These are phyloP conservation scores for Intellagama lesueurii DNA, from an alignment of 2,797 vertebrate genomes.

Conservation along the genomic window DNA sequence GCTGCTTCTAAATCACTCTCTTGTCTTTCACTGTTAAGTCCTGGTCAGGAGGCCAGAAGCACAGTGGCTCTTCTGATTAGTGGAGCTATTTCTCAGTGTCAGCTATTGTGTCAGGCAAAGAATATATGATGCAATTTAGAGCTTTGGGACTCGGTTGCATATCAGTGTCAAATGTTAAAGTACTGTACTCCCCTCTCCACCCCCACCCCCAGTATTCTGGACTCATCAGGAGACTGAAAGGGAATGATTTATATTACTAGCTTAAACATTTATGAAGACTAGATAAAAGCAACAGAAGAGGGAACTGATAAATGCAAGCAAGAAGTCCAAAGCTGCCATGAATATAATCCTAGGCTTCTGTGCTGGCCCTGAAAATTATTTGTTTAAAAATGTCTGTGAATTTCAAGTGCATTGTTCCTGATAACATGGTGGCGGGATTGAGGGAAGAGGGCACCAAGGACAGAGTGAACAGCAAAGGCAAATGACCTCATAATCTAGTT, in stretches of 20 bases:
- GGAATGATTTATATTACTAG: slow-evolving; percentile 39
- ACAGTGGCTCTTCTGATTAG: not conserved
- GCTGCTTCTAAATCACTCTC: not conserved
- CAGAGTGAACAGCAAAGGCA: slow-evolving; percentile 45
- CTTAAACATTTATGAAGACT: slow-evolving; percentile 54
- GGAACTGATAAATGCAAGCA: slow-evolving; percentile 49
- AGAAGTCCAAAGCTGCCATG: slow-evolving; percentile 35
- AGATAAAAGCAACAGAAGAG: slow-evolving; percentile 44
- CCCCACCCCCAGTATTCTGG: slow-evolving; percentile 29
- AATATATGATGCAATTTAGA: not conserved
- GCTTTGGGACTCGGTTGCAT: slow-evolving; percentile 54
- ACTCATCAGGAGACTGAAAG: not conserved
- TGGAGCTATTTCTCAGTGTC: slow-evolving; percentile 25
- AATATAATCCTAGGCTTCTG: slow-evolving; percentile 47
- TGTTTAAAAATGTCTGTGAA: slow-evolving; percentile 56
- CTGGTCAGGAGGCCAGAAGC: not conserved
- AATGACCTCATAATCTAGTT: not conserved
- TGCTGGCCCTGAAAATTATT: slow-evolving; percentile 56
- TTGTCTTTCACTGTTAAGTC: not conserved
- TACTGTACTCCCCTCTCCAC: slow-evolving; percentile 25
- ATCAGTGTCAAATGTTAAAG: slow-evolving; percentile 32
- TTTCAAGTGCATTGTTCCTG: slow-evolving; percentile 45
- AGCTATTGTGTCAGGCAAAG: slow-evolving; percentile 24
- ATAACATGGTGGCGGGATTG: slow-evolving; percentile 20
- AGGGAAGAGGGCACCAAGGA: slow-evolving; percentile 14